A percentile compares a stretch with the other conserved stretches of the same genome.
Conservation (phyloP, 2,113 vertebrate species). For the Ancistrus triradiatus region DNA sequence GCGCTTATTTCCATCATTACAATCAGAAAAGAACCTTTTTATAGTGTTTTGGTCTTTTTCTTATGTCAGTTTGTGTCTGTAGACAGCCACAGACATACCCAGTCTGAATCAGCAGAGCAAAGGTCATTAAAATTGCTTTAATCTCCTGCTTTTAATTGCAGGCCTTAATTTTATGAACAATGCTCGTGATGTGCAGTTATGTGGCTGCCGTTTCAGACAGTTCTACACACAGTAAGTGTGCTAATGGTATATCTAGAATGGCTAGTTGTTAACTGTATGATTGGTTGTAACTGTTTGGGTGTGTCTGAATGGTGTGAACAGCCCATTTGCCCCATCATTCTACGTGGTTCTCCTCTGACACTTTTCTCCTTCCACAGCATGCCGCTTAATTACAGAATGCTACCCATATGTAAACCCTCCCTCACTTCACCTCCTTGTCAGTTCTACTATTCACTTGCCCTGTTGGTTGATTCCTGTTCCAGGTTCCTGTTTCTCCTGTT, state of each 20-base stretch:
- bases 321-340: too few species aligned
- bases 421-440: too few species aligned
- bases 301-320: background rate
- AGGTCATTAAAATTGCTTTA: constrained; percentile 38
- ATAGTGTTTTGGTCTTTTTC: constrained; percentile 45
- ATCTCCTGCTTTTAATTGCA: constrained; percentile 43
- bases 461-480: too few species aligned
- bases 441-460: too few species aligned
- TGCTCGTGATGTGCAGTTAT: constrained; percentile 50
- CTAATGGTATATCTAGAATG: constrained; percentile 34
- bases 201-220: constrained; percentile 25
- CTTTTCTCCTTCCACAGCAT: too few species aligned
- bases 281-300: constrained; percentile 9
- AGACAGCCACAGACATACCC: constrained; percentile 45
- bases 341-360: too few species aligned
- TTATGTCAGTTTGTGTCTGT: constrained; percentile 44
- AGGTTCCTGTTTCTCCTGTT: too few species aligned
- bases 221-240: constrained; percentile 17
- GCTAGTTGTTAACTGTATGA: constrained; percentile 18
- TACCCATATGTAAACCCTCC: too few species aligned
- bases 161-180: constrained; percentile 43
- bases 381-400: too few species aligned
- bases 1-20: constrained; percentile 73
- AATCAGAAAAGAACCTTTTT: constrained; percentile 60
- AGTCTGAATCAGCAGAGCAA: constrained; percentile 40